Percentiles rank a stretch among this genome's conserved stretches.
phyloP scores from a whole-genome alignment of 2,888 invertebrate species.

The Ecliptopera silaceata region DNA sequence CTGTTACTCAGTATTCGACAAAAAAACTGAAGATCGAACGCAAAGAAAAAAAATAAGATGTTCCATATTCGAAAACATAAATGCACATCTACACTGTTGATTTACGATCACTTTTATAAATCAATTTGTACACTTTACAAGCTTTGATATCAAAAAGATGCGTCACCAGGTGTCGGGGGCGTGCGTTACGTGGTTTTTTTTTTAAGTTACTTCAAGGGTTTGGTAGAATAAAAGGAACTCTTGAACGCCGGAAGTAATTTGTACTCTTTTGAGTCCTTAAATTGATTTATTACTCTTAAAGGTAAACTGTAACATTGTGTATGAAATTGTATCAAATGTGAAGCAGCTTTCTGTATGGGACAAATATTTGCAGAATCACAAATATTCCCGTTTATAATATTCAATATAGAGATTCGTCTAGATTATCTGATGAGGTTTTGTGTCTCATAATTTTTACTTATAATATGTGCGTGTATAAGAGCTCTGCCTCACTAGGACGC shows the following conservation, averaged over 20 bases:
- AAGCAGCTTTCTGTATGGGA: not conserved
- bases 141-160: slow-evolving; percentile 13
- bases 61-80: slow-evolving; percentile 2
- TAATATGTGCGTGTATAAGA: too few species aligned
- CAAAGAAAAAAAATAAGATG: not conserved
- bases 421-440: too few species aligned
- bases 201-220: slow-evolving; percentile 24
- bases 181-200: slow-evolving; percentile 25
- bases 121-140: slow-evolving; percentile 11
- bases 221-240: slow-evolving; percentile 32
- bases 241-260: slow-evolving; percentile 36
- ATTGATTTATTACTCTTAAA: slow-evolving; percentile 25
- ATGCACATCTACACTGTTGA: not conserved
- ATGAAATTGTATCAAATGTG: not conserved
- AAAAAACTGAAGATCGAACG: too few species aligned
- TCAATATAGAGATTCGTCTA: too few species aligned
- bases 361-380: too few species aligned
- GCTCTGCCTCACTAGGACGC: too few species aligned
- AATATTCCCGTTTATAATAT: too few species aligned
- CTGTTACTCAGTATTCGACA: too few species aligned
- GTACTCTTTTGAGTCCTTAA: slow-evolving; percentile 27
- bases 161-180: slow-evolving; percentile 34
- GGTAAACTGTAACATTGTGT: slow-evolving; percentile 16
- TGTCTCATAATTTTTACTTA: too few species aligned
- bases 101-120: slow-evolving; percentile 2